phyloP scores from a whole-genome alignment of 2,888 invertebrate genomes.

The Andricus quercusramuli region DNA sequence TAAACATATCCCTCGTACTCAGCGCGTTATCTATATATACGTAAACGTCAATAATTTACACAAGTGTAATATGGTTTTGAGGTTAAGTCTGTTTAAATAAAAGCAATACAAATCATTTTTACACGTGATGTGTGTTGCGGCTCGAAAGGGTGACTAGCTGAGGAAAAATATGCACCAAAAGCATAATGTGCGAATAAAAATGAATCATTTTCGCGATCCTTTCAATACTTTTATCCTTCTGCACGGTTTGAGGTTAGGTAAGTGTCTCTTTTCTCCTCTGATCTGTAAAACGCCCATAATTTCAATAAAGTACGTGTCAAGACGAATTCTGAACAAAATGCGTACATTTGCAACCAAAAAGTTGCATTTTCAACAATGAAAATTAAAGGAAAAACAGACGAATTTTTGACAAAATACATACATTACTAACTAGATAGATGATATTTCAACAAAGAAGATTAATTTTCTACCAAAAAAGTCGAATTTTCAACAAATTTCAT shows the following conservation, averaged over 20 bases:
- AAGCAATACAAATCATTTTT: neutral
- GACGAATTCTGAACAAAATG: too few species aligned
- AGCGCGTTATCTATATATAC: neutral
- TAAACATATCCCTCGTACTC: neutral
- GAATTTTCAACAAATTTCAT: too few species aligned
- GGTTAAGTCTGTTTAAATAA: neutral
- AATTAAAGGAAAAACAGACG: too few species aligned
- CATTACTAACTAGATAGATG: too few species aligned
- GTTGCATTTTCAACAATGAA: too few species aligned
- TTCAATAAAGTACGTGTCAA: neutral
- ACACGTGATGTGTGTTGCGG: neutral
- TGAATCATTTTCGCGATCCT: neutral
- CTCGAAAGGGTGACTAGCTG: neutral
- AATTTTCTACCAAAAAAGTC: too few species aligned
- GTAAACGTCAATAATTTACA: neutral
- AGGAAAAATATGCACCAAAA: neutral
- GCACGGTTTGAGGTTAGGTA: conserved; percentile 16
- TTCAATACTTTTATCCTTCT: neutral
- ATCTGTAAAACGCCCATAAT: neutral
- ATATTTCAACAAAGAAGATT: too few species aligned
- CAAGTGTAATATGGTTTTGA: conserved; percentile 6
- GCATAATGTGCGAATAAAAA: conserved; percentile 16
- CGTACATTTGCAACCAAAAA: too few species aligned
- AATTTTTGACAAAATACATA: too few species aligned
- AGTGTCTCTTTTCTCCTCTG: neutral